These are phyloP conservation scores for Philypnodon macrostomus DNA, from an alignment of 2,797 vertebrate genomes.

Conservation along the genomic window DNA sequence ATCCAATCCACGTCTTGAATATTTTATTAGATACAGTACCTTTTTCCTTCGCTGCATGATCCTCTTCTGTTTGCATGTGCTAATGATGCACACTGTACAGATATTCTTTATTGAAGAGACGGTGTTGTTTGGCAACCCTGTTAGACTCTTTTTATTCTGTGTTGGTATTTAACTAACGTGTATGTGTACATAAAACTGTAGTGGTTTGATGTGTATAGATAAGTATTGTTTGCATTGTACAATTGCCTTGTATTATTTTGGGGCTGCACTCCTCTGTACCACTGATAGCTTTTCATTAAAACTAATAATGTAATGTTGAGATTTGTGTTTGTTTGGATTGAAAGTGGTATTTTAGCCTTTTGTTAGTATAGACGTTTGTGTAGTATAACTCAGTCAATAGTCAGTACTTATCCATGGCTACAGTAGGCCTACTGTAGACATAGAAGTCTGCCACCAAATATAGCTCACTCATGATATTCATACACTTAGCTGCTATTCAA, in stretches of 20 bases:
- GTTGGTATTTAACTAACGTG: conserved; percentile 64
- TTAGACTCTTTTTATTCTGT: conserved; percentile 50
- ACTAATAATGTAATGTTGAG: conserved; percentile 23
- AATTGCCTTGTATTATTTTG: conserved; percentile 71
- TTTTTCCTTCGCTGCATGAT: conserved; percentile 53
- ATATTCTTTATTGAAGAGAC: conserved; percentile 48
- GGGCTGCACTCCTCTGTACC: conserved; percentile 60
- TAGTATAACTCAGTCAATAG: no score
- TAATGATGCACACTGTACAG: conserved; percentile 56
- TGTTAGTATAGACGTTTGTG: no score
- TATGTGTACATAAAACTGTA: conserved; percentile 61
- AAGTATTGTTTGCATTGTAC: conserved; percentile 72
- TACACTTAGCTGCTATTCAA: no score
- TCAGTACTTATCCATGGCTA: no score
- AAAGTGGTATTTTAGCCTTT: neutral
- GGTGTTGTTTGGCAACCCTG: conserved; percentile 48
- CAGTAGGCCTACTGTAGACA: no score
- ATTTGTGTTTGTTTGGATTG: conserved; percentile 22
- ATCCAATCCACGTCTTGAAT: no score
- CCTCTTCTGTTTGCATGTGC: conserved; percentile 62
- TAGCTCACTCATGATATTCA: no score
- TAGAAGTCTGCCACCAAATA: no score
- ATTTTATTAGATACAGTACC: conserved; percentile 28
- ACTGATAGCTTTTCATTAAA: conserved; percentile 77
- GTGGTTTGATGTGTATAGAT: conserved; percentile 73